Evolutionary conservation across 2,888 invertebrate species (phyloP), one percentile per base, ranked within the genome.

Genomic region (Cheilosia scutellata): DNA sequence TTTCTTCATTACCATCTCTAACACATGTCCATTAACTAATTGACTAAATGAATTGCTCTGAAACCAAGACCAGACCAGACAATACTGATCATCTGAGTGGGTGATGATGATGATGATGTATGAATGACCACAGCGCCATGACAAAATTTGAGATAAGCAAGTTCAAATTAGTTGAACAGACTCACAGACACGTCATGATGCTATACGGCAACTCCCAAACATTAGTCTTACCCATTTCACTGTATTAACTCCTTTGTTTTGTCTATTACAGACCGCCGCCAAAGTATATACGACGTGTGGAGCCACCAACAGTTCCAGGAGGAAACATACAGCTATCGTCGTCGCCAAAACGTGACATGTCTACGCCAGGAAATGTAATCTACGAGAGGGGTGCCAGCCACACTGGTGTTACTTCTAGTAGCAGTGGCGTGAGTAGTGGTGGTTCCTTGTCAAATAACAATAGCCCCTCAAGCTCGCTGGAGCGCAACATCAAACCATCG

Each of bases 221-320:
- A 33, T 44, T 44, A 57, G 1, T 25, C 40, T 16, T n/a, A 6
- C 33, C 33, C 20, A 66, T 58, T 66, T 66, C 25, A 42, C 27
- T 20, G 40, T 16, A 72, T n/a, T 72, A 51, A 78, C 25, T 70
- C 27, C 29, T 58, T 71, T 65, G 65, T 72, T 65, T 31, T 65
- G 66, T 42, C 44, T 65, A 75, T 68, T n/a, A 6, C 88, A 95
- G 95, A 89, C 95, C 95, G 77, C 95, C 95, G 90, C 95, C 95
- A 88, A 95, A 95, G 93, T 94, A 94, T 90, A 94, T 95, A 90
- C 93, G 94, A 57, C 94, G 94, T 60, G 95, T 95, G 20, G 95
- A 95, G 88, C 93, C 94, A 33, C 94, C 94, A 20, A 91, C 93
- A 71, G 92, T 93, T 62, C 93, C 92, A 60, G 89, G 88, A 79